Evolutionary conservation across 2,113 vertebrate genomes (phyloP).

Genomic region (Anoura caudifer): DNA sequence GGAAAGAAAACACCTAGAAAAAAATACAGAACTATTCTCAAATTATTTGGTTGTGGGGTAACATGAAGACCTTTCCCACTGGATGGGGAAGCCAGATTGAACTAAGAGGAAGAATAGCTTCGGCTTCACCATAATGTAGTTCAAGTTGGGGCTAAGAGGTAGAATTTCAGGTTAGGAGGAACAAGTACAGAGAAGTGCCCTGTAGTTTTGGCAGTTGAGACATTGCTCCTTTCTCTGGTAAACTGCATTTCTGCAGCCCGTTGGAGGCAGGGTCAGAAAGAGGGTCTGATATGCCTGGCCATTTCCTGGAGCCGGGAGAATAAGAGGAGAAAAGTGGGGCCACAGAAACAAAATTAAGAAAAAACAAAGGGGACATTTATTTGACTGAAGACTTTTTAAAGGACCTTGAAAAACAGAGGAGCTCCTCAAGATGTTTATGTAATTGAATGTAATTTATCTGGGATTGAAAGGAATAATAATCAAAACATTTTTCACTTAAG

Average conservation of each 20-base stretch:
- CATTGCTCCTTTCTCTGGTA: not conserved
- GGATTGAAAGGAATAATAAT: slow-evolving; percentile 53
- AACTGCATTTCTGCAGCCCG: slow-evolving; percentile 13
- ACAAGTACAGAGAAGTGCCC: not conserved
- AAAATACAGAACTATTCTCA: not conserved
- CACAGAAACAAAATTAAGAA: slow-evolving; percentile 43
- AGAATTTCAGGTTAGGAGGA: slow-evolving; percentile 38
- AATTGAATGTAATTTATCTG: slow-evolving; percentile 63
- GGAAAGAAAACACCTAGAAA: not conserved
- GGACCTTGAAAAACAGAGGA: slow-evolving; percentile 41
- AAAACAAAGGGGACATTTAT: slow-evolving; percentile 53
- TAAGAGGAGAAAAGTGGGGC: not conserved
- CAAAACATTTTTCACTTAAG: slow-evolving; percentile 27
- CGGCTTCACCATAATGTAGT: not conserved
- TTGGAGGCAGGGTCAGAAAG: not conserved
- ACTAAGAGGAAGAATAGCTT: not conserved
- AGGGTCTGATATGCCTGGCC: not conserved
- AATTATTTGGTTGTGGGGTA: not conserved
- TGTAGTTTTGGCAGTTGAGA: not conserved
- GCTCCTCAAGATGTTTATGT: slow-evolving; percentile 48
- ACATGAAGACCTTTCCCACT: not conserved
- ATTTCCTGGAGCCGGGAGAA: not conserved
- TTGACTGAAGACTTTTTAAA: slow-evolving; percentile 14
- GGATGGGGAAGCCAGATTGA: not conserved
- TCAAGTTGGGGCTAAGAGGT: slow-evolving; percentile 36